phyloP scores from a whole-genome alignment of 2,888 invertebrate species.

The Cheilosia variabilis region DNA sequence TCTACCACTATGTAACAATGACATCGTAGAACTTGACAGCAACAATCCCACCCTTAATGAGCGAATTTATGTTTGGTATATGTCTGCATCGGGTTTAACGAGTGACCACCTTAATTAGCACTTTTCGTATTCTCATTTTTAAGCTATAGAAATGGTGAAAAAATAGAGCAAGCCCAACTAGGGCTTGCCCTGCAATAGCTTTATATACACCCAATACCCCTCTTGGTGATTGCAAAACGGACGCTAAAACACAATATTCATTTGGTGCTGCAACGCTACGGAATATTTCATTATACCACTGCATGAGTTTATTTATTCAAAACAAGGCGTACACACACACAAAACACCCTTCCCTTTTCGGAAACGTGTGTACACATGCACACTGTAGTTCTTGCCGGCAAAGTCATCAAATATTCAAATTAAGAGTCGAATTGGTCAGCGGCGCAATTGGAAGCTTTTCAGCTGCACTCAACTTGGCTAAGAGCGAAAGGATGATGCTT shows the following conservation, averaged over 20 bases:
- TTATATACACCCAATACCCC: neutral
- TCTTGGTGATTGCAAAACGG: neutral
- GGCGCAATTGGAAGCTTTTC: conserved; percentile 67
- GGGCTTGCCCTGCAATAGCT: neutral
- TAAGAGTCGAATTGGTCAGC: conserved; percentile 74
- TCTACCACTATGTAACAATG: too few species aligned
- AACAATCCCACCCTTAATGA: too few species aligned
- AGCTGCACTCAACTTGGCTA: conserved; percentile 34
- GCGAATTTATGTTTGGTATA: too few species aligned
- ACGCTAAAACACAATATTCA: conserved; percentile 39
- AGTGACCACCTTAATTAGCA: too few species aligned
- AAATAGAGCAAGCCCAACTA: too few species aligned
- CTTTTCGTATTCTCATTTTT: too few species aligned
- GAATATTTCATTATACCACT: conserved; percentile 63
- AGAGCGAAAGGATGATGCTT: conserved; percentile 37
- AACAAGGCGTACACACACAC: conserved; percentile 35
- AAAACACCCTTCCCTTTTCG: neutral
- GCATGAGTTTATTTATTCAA: conserved; percentile 70
- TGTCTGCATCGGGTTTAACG: too few species aligned
- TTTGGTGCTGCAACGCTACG: conserved; percentile 38
- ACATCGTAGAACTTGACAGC: too few species aligned
- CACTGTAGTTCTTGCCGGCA: conserved; percentile 51
- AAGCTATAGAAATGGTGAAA: too few species aligned
- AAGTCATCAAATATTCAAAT: conserved; percentile 75
- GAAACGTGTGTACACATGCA: conserved; percentile 13